Conservation (phyloP, 2,113 vertebrate species). For the Mormoops blainvillei region DNA sequence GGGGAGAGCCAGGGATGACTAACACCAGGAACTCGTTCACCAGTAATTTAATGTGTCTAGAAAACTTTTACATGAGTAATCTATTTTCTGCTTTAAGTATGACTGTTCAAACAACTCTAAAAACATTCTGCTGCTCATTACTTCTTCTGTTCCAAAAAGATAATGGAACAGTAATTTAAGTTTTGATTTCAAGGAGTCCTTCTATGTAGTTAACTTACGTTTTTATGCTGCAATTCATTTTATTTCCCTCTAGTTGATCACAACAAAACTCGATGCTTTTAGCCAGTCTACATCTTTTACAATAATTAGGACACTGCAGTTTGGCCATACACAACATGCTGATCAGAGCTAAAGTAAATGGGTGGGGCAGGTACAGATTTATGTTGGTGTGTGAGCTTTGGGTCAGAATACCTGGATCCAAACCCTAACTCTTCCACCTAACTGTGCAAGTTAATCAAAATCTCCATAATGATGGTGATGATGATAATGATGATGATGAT, state of each 20-base stretch:
- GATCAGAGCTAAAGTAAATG: not conserved
- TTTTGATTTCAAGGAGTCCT: not conserved
- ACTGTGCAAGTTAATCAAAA: not conserved
- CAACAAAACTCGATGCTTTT: not conserved
- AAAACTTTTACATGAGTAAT: not conserved
- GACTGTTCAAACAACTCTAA: not conserved
- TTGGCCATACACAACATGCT: not conserved
- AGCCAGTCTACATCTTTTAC: not conserved
- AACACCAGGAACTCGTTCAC: not conserved
- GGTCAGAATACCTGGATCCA: not conserved
- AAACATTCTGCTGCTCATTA: not conserved
- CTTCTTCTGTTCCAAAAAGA: not conserved
- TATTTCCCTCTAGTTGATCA: not conserved
- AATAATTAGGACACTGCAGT: not conserved
- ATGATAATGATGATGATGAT: not conserved
- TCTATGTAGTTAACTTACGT: not conserved
- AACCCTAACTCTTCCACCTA: not conserved
- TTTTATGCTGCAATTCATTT: not conserved
- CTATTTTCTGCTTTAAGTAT: not conserved
- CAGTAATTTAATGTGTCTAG: not conserved
- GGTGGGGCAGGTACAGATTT: too few relatives aligned
- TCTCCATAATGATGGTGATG: not conserved
- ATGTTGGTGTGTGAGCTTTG: not conserved
- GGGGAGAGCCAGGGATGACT: not conserved
- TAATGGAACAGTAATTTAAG: not conserved